These are phyloP conservation scores for Dicyrtomina minuta DNA, from an alignment of 2,888 invertebrate genomes.

Conservation along the genomic window DNA sequence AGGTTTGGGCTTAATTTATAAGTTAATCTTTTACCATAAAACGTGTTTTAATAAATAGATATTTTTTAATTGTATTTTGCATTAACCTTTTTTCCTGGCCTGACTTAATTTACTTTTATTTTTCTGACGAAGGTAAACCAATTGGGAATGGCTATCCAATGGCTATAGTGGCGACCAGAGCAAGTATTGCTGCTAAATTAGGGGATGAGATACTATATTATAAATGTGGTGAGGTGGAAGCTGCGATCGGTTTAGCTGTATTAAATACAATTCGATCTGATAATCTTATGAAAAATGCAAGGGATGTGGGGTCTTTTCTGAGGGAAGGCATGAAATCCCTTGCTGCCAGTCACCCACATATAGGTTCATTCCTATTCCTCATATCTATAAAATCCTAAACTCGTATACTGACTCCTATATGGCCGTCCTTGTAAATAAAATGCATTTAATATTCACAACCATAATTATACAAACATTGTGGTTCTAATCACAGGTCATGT, in stretches of 20 bases:
- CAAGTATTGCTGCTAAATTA: conserved; percentile 60
- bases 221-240: conserved; percentile 63
- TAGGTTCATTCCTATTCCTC: conserved; percentile 56
- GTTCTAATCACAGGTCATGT: conserved; percentile 59
- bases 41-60: too few species aligned
- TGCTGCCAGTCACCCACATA: conserved; percentile 54
- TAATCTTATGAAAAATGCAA: conserved; percentile 58
- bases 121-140: conserved; percentile 56
- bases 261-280: conserved; percentile 61
- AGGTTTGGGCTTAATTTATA: conserved; percentile 53
- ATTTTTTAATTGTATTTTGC: too few species aligned
- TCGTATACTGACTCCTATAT: conserved; percentile 17
- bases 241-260: conserved; percentile 62
- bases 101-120: too few species aligned
- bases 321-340: conserved; percentile 57
- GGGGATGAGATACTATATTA: conserved; percentile 53
- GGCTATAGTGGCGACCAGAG: conserved; percentile 62
- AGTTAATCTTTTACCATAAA: too few species aligned
- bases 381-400: too few species aligned
- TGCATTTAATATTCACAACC: too few species aligned
- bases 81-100: too few species aligned
- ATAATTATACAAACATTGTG: too few species aligned
- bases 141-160: conserved; percentile 65
- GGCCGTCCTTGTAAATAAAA: too few species aligned
- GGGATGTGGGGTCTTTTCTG: conserved; percentile 60